Evolutionary conservation across 1,140 invertebrate species (phyloP), one percentile per base, ranked within the genome.

Genomic region (Caenorhabditis latens): DNA sequence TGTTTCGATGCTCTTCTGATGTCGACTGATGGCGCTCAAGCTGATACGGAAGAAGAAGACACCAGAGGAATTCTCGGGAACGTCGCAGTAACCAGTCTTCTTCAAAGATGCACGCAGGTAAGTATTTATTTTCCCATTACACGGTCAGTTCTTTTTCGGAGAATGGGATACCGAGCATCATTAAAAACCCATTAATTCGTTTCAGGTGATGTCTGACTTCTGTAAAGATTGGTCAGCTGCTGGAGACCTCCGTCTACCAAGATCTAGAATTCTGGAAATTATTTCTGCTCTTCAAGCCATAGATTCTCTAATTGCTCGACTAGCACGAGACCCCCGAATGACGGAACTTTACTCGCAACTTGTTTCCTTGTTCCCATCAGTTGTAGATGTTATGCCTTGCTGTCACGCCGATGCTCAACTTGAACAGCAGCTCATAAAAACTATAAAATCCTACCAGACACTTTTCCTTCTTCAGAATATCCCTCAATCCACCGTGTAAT

Each of bases 1-100:
- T 92, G 91, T 86, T 92, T 92, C 82, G 91, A 92, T 84, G 92
- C 91, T 16, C 89, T 92, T 24, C 87, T 92, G n/a, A 79, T 79
- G 71, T 79, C 71, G 16, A 50, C 71, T 24, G 71, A 79, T 79
- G 71, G 71, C 19, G 71, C 71, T 32, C 43, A 79, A 13, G 91
- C 92, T 8, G 86, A 50, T 24, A 16, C 84, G 2, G 58, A 53
- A 24, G 83, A 71, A 13, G 84, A 79, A 7, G 65, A 67, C 4
- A 46, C 21, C 11, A 65, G 58, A 65, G 67, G 83, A 50, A 58
- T 88, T 46, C 19, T 61, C 2, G 86, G 86, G 61, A 71, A 86
- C 43, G 86, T 85, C n/a, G 67, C 84, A 9, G 84, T 88, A 4
- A 50, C 67, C 16, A 84, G 67, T 85, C 48, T 82, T 14, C 19